A percentile compares a stretch with the other conserved stretches of the same genome.
phyloP scores from a whole-genome alignment of 2,797 vertebrate genomes.

The Molossus molossus region DNA sequence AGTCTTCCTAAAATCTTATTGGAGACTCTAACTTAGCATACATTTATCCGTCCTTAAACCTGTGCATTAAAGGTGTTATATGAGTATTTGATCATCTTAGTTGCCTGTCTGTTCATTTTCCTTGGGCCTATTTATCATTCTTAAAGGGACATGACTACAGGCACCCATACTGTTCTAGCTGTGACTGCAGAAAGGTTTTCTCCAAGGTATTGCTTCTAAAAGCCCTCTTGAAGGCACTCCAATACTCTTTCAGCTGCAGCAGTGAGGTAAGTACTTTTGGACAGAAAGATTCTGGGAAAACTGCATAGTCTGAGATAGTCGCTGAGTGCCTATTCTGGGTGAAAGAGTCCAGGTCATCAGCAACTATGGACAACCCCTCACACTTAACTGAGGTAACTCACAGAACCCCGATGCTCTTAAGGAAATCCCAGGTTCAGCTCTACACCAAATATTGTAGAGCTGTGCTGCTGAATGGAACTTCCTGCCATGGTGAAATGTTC shows the following conservation, averaged over 20 bases:
- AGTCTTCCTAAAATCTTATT: background rate
- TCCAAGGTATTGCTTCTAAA: background rate
- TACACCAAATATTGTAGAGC: background rate
- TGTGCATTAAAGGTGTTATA: background rate
- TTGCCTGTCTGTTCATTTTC: background rate
- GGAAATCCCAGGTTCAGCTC: background rate
- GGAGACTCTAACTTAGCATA: constrained; percentile 3
- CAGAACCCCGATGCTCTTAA: background rate
- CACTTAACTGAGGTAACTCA: background rate
- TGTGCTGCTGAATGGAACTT: background rate
- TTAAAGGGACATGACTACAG: background rate
- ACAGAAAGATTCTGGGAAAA: constrained; percentile 54
- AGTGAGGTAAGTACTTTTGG: background rate
- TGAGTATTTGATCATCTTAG: background rate
- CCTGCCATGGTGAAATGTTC: background rate
- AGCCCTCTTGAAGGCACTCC: background rate
- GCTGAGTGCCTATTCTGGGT: background rate
- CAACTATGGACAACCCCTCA: background rate
- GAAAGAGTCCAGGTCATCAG: background rate
- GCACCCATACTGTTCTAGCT: background rate
- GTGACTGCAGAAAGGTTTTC: background rate
- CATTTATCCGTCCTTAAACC: background rate
- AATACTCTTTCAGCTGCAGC: background rate
- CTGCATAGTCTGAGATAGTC: background rate
- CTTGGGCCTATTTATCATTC: background rate